phyloP scores from a whole-genome alignment of 1,140 invertebrate species.

The Pseudomyrmex cubaensis region DNA sequence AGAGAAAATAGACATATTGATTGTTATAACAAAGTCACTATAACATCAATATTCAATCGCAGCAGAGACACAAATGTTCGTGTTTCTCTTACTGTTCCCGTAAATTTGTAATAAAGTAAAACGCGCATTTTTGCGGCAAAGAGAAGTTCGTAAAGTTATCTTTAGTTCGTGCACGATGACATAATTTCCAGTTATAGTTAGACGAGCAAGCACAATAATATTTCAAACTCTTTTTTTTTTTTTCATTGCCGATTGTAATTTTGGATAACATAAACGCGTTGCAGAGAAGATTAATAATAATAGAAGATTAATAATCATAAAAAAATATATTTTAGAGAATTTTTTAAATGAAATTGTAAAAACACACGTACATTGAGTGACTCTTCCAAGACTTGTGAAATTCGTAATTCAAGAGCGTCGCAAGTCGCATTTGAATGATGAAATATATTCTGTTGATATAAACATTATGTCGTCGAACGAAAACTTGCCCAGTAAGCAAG shows the following conservation, averaged over 20 bases:
- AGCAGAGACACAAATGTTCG: background rate
- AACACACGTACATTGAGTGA: no score
- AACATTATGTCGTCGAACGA: no score
- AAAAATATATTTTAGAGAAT: background rate
- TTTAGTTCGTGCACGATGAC: background rate
- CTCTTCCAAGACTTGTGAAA: no score
- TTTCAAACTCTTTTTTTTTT: background rate
- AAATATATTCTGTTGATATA: no score
- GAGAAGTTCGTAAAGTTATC: background rate
- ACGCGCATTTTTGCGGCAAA: background rate
- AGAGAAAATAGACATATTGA: no score
- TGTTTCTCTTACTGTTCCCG: background rate
- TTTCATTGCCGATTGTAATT: background rate
- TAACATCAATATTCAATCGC: no score
- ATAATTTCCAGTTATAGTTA: constrained; percentile 1
- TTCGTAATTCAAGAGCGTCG: no score
- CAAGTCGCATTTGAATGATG: no score
- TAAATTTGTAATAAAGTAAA: background rate
- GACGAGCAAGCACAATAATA: background rate
- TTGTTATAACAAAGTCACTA: no score
- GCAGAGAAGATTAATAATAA: background rate
- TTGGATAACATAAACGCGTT: background rate
- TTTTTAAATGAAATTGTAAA: background rate
- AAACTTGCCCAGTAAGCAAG: no score
- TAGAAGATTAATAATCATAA: background rate